Evolutionary conservation across 2,113 vertebrate genomes (phyloP).

Genomic region (Neolamprologus variostigma): DNA sequence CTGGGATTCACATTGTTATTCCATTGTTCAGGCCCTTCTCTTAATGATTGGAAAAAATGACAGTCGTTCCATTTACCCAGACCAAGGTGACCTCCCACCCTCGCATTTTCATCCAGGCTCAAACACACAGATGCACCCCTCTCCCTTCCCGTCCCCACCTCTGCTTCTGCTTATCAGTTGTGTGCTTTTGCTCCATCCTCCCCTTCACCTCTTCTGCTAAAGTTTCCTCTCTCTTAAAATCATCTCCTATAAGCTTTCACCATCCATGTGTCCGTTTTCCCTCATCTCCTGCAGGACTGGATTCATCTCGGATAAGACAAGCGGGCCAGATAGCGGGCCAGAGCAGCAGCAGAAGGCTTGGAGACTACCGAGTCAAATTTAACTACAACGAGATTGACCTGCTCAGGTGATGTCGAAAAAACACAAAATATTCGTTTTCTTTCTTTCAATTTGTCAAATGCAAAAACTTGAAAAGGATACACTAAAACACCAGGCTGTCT

Average conservation of each 20-base stretch:
- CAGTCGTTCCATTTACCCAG: constrained; percentile 18
- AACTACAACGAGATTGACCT: constrained; percentile 90
- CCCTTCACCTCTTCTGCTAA: background rate
- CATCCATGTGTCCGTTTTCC: background rate
- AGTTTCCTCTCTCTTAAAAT: background rate
- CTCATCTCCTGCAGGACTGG: constrained; percentile 75
- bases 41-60: constrained; percentile 16
- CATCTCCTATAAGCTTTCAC: background rate
- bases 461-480: background rate
- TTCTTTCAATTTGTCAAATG: background rate
- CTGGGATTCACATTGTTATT: background rate
- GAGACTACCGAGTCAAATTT: constrained; percentile 92
- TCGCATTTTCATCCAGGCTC: background rate
- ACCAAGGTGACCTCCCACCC: constrained; percentile 14
- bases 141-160: background rate
- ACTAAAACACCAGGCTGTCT: background rate
- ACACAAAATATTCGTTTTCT: background rate
- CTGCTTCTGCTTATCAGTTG: background rate
- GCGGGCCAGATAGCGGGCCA: constrained; percentile 84
- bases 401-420: constrained; percentile 75
- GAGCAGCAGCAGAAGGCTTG: constrained; percentile 90
- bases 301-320: constrained; percentile 83
- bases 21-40: background rate
- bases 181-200: background rate
- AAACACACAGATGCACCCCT: background rate